phyloP scores from a whole-genome alignment of 2,113 vertebrate species.

The Anoura caudifer region DNA sequence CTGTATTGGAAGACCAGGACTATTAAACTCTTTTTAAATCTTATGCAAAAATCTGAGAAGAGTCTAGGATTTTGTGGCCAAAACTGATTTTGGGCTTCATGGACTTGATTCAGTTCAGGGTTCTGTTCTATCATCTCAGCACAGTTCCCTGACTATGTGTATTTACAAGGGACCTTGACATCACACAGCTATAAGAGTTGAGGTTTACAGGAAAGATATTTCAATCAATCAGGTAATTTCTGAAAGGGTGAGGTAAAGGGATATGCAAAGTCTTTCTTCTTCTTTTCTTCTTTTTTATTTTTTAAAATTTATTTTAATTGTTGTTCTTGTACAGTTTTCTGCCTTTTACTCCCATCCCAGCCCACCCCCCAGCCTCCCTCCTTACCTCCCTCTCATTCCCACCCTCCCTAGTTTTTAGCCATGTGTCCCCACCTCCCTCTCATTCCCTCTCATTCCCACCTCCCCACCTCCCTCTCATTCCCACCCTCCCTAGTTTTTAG shows the following conservation, averaged over 20 bases:
- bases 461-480: too few relatives aligned
- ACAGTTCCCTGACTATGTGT: rapidly evolving
- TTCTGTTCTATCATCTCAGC: not conserved
- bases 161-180: too few relatives aligned
- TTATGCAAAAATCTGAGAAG: not conserved
- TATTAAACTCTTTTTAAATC: not conserved
- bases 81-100: not conserved
- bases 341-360: too few relatives aligned
- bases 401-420: too few relatives aligned
- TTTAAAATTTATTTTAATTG: too few relatives aligned
- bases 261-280: not conserved
- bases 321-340: too few relatives aligned
- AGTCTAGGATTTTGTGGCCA: not conserved
- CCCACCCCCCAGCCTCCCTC: too few relatives aligned
- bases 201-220: not conserved
- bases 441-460: too few relatives aligned
- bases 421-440: too few relatives aligned
- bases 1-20: not conserved
- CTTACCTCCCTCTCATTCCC: too few relatives aligned
- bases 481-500: too few relatives aligned
- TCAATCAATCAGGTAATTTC: not conserved
- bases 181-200: rapidly evolving
- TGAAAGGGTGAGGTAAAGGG: not conserved
- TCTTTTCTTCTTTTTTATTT: too few relatives aligned
- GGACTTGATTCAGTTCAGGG: not conserved